Evolutionary conservation across 2,888 invertebrate species (phyloP), one percentile per base, ranked within the genome.

Genomic region (Phalangium opilio): DNA sequence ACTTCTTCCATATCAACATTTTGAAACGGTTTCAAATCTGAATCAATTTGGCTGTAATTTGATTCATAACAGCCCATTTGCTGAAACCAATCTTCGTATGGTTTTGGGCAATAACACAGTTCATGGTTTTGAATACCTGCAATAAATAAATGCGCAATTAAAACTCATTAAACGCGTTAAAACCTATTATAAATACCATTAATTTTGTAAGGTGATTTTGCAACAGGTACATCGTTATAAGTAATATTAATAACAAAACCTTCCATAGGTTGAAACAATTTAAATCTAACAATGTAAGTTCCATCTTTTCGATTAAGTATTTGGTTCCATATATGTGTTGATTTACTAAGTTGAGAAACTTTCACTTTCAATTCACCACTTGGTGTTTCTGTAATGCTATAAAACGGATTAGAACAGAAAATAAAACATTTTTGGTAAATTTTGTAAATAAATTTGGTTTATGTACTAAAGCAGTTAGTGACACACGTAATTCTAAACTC

Each of bases 231-330:
- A 55, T 72, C 72, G 53, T 77, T 73, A 59, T 76, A 77, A 58
- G 71, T 75, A 19, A 91, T 66, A 54, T 69, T 70, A 48, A 93
- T 79, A 56, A 73, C 67, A 34, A 91, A 66, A 62, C 80, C 73
- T 45, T 71, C 67, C 63, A 86, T 86, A 48, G 78, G 75, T 62
- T 81, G 79, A 62, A 79, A 79, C 18, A 83, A 62, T 64, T 81
- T 83, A 62, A 87, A 90, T 50, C 90, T 75, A 4, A 86, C 73
- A 59, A 89, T 82, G 58, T 79, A 81, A 40, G 77, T 78, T 2
- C 86, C 84, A 74, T 90, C 86, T 59, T 80, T 81, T 49, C 81
- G 73, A 62, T 91, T 79, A 49, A 91, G 71, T 50, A 79, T 72
- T 63, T 89, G 82, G 1, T 75, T 68, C 76, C 81, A 81, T 44